Percentiles rank a stretch among this genome's conserved stretches.
Conservation (phyloP, 2,888 invertebrate species). For the Apoda limacodes region DNA sequence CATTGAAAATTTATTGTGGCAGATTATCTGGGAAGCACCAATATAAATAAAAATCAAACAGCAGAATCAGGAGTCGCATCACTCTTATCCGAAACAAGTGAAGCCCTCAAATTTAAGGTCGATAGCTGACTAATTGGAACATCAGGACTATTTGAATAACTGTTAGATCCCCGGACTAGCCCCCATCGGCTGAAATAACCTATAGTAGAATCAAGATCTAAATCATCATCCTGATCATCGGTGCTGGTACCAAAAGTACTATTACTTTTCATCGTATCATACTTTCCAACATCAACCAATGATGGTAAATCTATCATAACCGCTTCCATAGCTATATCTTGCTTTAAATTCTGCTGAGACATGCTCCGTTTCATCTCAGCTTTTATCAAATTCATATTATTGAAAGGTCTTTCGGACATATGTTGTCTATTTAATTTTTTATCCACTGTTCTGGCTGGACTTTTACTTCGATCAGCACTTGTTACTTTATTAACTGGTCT, state of each 20-base stretch:
- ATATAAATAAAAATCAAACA: slow-evolving; percentile 23
- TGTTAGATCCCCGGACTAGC: slow-evolving; percentile 61
- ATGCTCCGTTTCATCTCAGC: slow-evolving; percentile 38
- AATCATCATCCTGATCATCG: slow-evolving; percentile 25
- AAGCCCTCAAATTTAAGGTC: slow-evolving; percentile 41
- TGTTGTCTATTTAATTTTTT: slow-evolving; percentile 40
- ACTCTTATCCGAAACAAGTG: slow-evolving; percentile 27
- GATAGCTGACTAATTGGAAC: slow-evolving; percentile 53
- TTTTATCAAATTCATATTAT: slow-evolving; percentile 6
- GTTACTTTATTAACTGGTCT: slow-evolving; percentile 27
- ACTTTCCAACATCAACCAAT: slow-evolving; percentile 27
- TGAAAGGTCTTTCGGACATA: slow-evolving; percentile 41
- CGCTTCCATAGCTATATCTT: slow-evolving; percentile 51
- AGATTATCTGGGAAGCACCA: slow-evolving; percentile 10
- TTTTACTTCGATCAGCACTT: slow-evolving; percentile 4
- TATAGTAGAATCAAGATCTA: slow-evolving; percentile 20
- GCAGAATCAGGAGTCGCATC: slow-evolving; percentile 35
- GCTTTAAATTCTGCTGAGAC: slow-evolving; percentile 51
- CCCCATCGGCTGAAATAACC: slow-evolving; percentile 58
- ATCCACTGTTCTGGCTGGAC: slow-evolving; percentile 7
- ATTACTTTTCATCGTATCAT: slow-evolving; percentile 26
- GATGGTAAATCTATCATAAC: slow-evolving; percentile 54
- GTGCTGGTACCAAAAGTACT: slow-evolving; percentile 24
- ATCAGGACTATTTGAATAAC: slow-evolving; percentile 38
- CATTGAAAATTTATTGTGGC: slow-evolving; percentile 13